phyloP scores from a whole-genome alignment of 2,113 vertebrate species.

The Xiphophorus maculatus region DNA sequence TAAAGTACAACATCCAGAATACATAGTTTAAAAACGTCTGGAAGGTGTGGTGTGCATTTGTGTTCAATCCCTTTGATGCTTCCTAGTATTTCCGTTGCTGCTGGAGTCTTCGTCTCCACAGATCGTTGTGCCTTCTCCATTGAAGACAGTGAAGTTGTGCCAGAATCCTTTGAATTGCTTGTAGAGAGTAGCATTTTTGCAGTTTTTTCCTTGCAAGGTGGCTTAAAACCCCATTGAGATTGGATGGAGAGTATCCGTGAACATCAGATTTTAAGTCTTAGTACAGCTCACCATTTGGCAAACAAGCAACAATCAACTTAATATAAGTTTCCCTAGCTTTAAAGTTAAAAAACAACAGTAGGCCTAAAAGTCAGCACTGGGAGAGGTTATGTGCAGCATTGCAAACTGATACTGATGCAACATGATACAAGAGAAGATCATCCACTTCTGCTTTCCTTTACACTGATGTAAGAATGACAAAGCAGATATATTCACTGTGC shows the following conservation, averaged over 20 bases:
- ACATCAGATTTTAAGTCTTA: neutral
- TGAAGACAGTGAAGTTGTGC: too few species aligned
- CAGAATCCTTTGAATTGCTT: too few species aligned
- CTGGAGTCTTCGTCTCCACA: neutral
- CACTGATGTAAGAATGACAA: conserved; percentile 33
- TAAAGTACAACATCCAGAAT: neutral
- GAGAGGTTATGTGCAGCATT: neutral
- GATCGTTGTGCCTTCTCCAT: neutral
- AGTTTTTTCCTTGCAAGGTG: too few species aligned
- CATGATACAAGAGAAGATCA: conserved; percentile 4
- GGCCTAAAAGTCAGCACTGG: too few species aligned
- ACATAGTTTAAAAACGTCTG: too few species aligned
- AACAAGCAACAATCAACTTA: neutral
- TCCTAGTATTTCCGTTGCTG: neutral
- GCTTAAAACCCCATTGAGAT: too few species aligned
- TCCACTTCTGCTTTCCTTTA: conserved; percentile 11
- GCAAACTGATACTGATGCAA: neutral
- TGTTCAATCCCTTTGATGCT: too few species aligned
- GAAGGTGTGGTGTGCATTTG: too few species aligned
- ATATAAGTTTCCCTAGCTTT: neutral
- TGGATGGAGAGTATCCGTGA: neutral
- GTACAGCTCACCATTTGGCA: neutral
- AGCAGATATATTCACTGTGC: neutral
- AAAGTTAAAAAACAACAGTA: neutral
- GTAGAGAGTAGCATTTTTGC: too few species aligned